phyloP scores from a whole-genome alignment of 2,888 invertebrate genomes.

The Phalangium opilio region DNA sequence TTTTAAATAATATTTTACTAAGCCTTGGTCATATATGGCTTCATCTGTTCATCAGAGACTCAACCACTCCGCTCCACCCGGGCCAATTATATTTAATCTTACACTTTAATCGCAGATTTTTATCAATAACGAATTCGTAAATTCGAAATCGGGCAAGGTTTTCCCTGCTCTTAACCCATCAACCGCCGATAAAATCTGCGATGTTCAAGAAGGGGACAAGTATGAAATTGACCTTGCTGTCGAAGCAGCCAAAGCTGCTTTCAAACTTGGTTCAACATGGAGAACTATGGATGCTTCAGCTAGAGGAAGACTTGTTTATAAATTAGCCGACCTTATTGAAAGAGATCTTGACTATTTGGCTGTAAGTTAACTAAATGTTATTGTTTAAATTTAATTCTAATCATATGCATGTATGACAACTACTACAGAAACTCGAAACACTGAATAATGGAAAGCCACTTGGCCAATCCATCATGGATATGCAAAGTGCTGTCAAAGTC shows the following conservation, averaged over 20 bases:
- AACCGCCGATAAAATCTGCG: constrained; percentile 52
- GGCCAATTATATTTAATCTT: no score
- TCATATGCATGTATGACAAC: no score
- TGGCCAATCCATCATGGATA: constrained; percentile 32
- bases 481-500: constrained; percentile 23
- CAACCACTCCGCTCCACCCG: no score
- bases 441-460: constrained; percentile 90
- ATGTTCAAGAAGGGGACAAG: constrained; percentile 65
- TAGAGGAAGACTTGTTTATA: constrained; percentile 38
- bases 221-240: constrained; percentile 41
- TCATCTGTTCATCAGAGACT: no score
- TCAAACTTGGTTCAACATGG: constrained; percentile 40
- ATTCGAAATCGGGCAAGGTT: constrained; percentile 65
- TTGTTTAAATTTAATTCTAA: background rate
- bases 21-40: no score
- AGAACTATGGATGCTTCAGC: constrained; percentile 41
- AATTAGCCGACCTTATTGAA: constrained; percentile 40
- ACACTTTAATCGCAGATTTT: no score
- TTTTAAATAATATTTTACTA: no score
- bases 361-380: constrained; percentile 26
- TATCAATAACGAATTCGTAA: constrained; percentile 91
- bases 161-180: constrained; percentile 72
- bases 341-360: constrained; percentile 38
- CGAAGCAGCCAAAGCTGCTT: constrained; percentile 38
- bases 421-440: constrained; percentile 50